Evolutionary conservation across 2,797 vertebrate species (phyloP).

Genomic region (Argyrosomus regius): DNA sequence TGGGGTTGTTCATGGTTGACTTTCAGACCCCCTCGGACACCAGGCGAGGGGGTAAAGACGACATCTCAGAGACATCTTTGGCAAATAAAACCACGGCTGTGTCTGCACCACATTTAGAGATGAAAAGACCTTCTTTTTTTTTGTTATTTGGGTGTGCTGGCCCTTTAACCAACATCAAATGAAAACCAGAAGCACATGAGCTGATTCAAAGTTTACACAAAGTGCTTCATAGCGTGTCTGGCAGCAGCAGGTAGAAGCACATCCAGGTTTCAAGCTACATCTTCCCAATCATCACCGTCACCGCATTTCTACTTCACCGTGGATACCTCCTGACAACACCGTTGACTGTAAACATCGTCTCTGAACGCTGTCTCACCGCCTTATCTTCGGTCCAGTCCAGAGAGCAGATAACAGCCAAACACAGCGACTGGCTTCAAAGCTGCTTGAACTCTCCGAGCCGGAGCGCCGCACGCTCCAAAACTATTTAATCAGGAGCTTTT

Average conservation of each 20-base stretch:
- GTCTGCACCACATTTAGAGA: background rate
- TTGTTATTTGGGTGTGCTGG: constrained; percentile 8
- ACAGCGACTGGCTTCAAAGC: constrained; percentile 80
- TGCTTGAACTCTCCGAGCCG: constrained; percentile 54
- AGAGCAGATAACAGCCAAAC: constrained; percentile 64
- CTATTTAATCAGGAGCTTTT: constrained; percentile 82
- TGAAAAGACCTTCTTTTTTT: background rate
- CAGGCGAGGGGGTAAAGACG: too few species aligned
- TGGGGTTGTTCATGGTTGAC: too few species aligned
- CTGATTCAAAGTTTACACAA: constrained; percentile 29
- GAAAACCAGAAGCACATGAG: background rate
- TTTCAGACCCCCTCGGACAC: too few species aligned
- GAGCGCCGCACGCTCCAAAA: constrained; percentile 66
- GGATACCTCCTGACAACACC: constrained; percentile 39
- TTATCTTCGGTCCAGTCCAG: constrained; percentile 70
- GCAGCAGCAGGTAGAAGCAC: constrained; percentile 37
- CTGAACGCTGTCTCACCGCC: constrained; percentile 47
- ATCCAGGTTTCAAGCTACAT: constrained; percentile 38
- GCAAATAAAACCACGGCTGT: background rate
- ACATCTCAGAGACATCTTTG: background rate
- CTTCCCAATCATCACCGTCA: constrained; percentile 26
- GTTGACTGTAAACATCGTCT: constrained; percentile 60
- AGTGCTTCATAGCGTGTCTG: constrained; percentile 17
- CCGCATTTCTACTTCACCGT: background rate
- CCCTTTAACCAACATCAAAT: constrained; percentile 4